Evolutionary conservation across 2,113 vertebrate genomes (phyloP), one percentile per base, ranked within the genome.

Genomic region (Tychaedon coryphoeus): DNA sequence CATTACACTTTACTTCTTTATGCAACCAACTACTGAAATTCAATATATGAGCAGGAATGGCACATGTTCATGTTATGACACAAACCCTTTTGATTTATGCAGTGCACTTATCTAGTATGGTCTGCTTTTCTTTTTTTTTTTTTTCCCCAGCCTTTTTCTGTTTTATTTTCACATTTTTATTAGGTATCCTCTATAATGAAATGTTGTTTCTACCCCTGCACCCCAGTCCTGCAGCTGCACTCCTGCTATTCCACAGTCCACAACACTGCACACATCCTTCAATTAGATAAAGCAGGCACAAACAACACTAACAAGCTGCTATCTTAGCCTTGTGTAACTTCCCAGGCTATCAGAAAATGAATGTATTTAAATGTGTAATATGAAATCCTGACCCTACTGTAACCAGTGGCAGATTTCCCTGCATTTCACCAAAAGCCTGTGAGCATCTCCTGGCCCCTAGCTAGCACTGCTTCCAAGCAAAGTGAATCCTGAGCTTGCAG

Each of bases 1-100:
- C 97, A 98, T 97, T 98, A 98, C 97, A 97, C 90, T 97, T 98
- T 92, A 97, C 96, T 98, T 97, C 97, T 98, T 98, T 98, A 98
- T 98, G 96, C 97, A 98, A 97, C 95, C 94, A 92, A 97, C 97
- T 97, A 97, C 97, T 97, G 98, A 98, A 98, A 98, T 97, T 97
- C 97, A 98, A 96, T 98, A 97, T 97, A 97, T 33, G 88, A 97
- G 97, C 94, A 96, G 92, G 94, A 96, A 96, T 91, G 90, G 95
- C 95, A 97, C 96, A 97, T 96, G 97, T 88, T 98, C 96, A 33
- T 97, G 96, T 97, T 97, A 97, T 96, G 96, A 98, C 97, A 98
- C 62, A 98, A 97, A 97, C 83, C 92, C 88, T 95, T 98, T 97
- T 98, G 97, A 98, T 98, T 98, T 97, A 97, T 95, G 93, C 94